Evolutionary conservation across 2,113 vertebrate genomes (phyloP).

Genomic region (Poicephalus gulielmi): DNA sequence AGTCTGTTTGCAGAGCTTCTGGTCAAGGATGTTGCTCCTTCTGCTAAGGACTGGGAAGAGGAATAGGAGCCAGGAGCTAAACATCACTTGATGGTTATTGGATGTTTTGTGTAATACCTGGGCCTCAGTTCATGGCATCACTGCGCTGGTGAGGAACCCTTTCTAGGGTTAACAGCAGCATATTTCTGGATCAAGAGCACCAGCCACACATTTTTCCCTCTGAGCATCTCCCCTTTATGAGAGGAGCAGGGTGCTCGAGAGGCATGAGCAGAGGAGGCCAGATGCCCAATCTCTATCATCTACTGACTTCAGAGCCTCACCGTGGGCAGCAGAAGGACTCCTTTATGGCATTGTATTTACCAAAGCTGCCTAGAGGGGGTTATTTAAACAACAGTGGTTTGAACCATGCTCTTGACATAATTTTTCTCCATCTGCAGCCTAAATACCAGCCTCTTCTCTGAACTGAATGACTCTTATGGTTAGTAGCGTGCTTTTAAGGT

Average conservation of each 20-base stretch:
- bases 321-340: not conserved
- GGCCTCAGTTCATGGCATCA: not conserved
- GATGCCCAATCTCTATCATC: not conserved
- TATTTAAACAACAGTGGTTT: conserved; percentile 14
- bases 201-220: not conserved
- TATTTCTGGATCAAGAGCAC: not conserved
- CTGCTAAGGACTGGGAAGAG: not conserved
- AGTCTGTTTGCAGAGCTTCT: not conserved
- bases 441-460: not conserved
- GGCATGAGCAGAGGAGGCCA: not conserved
- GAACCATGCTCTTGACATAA: conserved; percentile 26
- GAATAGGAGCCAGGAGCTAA: not conserved
- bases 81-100: not conserved
- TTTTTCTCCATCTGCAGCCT: conserved; percentile 17
- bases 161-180: fast-evolving
- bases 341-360: not conserved
- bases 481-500: not conserved
- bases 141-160: not conserved
- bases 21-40: not conserved
- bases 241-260: not conserved
- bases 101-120: not conserved
- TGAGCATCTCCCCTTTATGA: not conserved
- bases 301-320: not conserved
- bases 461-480: not conserved
- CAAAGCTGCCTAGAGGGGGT: conserved; percentile 1